Conservation (phyloP, 2,797 vertebrate species). For the Manis pentadactyla region DNA sequence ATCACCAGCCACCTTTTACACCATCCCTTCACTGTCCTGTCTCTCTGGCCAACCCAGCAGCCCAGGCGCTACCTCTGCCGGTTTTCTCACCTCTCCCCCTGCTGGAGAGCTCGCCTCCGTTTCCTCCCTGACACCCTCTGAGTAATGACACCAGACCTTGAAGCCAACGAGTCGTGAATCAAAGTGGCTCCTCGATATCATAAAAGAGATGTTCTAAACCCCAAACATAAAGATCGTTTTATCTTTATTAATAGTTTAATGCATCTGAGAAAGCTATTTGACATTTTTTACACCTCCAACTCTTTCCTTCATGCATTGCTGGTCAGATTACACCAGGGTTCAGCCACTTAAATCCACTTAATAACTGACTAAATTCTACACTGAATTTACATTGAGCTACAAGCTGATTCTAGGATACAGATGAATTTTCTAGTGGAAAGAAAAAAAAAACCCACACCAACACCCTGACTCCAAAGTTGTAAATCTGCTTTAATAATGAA, state of each 20-base stretch:
- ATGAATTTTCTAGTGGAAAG: conserved; percentile 53
- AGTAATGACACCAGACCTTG: conserved; percentile 83
- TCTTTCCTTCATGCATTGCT: conserved; percentile 90
- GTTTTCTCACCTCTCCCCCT: conserved; percentile 34
- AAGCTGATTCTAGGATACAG: conserved; percentile 80
- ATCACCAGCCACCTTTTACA: background rate
- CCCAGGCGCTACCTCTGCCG: conserved; percentile 24
- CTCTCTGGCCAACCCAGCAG: background rate
- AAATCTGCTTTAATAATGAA: conserved; percentile 80
- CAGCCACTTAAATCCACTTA: conserved; percentile 87
- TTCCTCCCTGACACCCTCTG: conserved; percentile 78
- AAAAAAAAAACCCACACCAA: background rate
- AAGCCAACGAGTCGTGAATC: conserved; percentile 85
- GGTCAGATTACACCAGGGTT: conserved; percentile 87
- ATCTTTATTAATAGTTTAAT: conserved; percentile 90
- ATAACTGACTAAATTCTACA: conserved; percentile 85
- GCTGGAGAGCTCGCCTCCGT: conserved; percentile 44
- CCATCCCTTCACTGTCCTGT: fast-evolving
- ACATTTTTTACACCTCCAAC: conserved; percentile 88
- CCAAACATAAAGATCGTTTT: conserved; percentile 88
- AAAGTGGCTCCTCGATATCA: conserved; percentile 81
- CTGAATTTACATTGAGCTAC: conserved; percentile 83
- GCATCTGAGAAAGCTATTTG: conserved; percentile 87
- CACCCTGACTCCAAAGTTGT: conserved; percentile 67
- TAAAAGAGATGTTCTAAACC: conserved; percentile 86